Conservation (phyloP, 2,113 vertebrate species). For the Orcinus orca region DNA sequence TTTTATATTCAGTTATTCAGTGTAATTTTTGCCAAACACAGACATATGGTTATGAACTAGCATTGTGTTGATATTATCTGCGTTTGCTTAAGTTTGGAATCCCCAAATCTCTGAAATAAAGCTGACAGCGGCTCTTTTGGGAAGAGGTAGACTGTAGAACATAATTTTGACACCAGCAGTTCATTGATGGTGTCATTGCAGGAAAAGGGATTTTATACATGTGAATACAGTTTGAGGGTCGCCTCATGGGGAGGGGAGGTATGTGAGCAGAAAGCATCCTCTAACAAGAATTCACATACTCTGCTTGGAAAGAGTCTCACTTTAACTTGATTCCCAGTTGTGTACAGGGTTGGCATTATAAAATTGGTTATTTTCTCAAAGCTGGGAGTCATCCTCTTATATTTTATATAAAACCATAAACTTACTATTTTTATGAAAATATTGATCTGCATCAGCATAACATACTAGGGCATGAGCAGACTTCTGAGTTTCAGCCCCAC, state of each 20-base stretch:
- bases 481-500: background rate
- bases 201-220: conserved; percentile 47
- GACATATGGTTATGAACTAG: background rate
- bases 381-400: conserved; percentile 33
- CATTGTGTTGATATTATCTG: background rate
- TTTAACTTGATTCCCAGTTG: background rate
- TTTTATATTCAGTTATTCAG: background rate
- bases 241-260: background rate
- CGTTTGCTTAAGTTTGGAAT: background rate
- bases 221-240: background rate
- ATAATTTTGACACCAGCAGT: background rate
- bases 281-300: background rate
- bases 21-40: background rate
- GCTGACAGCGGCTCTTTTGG: background rate
- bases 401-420: conserved; percentile 66
- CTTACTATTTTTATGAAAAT: conserved; percentile 68
- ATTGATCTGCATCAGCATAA: conserved; percentile 37
- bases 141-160: background rate
- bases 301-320: fast-evolving
- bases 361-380: conserved; percentile 74
- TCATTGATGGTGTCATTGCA: background rate
- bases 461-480: background rate
- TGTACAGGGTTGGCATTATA: fast-evolving
- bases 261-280: background rate
- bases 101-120: background rate